These are phyloP conservation scores for Melitaea cinxia DNA, from an alignment of 1,140 invertebrate species.

Conservation along the genomic window DNA sequence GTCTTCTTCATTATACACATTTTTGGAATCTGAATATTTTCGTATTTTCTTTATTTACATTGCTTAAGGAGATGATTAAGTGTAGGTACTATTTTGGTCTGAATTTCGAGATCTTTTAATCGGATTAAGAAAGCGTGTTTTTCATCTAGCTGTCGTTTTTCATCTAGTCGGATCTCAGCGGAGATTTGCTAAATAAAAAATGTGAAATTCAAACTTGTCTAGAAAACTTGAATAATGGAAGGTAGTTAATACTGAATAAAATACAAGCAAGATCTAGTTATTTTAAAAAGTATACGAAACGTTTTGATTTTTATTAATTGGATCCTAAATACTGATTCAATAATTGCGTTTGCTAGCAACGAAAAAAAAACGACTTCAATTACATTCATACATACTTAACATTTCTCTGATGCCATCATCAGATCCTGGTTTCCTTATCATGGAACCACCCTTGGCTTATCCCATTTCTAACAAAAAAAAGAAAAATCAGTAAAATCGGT, in stretches of 20 bases:
- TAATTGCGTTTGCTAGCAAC: no score
- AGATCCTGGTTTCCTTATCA: no score
- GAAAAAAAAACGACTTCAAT: no score
- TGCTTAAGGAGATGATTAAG: slow-evolving; percentile 15
- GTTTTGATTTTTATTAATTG: no score
- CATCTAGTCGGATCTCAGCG: background rate
- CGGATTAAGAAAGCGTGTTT: slow-evolving; percentile 7
- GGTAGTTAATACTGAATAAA: slow-evolving; percentile 22
- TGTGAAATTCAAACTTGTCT: slow-evolving; percentile 13
- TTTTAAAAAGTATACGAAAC: background rate
- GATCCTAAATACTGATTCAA: no score
- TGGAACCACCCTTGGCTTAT: no score
- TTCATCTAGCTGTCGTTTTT: background rate
- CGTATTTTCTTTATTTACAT: background rate
- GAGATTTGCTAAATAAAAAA: slow-evolving; percentile 21
- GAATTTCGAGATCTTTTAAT: slow-evolving; percentile 13
- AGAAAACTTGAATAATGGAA: slow-evolving; percentile 4
- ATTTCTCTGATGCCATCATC: no score
- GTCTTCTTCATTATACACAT: slow-evolving; percentile 6
- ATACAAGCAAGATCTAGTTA: background rate
- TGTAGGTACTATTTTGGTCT: slow-evolving; percentile 7
- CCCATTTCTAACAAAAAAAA: no score
- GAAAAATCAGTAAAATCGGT: no score
- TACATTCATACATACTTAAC: no score
- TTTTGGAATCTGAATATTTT: slow-evolving; percentile 12